Evolutionary conservation across 1,140 invertebrate genomes (phyloP).

Genomic region (Pseudomyrmex flavicornis): DNA sequence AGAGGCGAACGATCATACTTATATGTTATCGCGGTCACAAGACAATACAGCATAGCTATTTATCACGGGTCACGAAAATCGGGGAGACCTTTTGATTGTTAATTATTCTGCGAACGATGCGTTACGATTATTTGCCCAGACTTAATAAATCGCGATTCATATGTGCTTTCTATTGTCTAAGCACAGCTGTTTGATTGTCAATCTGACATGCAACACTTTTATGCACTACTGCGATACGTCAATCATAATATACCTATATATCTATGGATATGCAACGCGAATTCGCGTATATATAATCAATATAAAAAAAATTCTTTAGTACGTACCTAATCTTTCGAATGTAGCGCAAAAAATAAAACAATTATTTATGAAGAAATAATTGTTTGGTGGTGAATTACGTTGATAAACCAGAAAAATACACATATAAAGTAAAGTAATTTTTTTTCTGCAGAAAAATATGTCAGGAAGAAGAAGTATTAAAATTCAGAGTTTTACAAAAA

Average conservation of each 20-base stretch:
- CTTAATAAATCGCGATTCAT: conserved; percentile 16
- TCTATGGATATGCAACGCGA: not conserved
- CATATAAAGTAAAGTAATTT: too few species aligned
- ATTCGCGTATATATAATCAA: too few species aligned
- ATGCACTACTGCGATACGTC: not conserved
- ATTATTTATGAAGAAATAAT: too few species aligned
- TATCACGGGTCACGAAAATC: conserved; percentile 26
- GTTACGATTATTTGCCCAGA: not conserved
- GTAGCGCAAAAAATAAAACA: too few species aligned
- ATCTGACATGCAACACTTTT: conserved; percentile 6
- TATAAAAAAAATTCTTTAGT: not conserved
- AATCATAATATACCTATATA: not conserved
- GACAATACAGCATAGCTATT: not conserved
- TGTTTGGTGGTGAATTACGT: too few species aligned
- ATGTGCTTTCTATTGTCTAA: not conserved
- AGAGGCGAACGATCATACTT: not conserved
- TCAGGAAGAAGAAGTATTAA: not conserved
- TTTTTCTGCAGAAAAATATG: too few species aligned
- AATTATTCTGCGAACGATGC: conserved; percentile 10
- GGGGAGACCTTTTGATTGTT: not conserved
- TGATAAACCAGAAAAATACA: too few species aligned
- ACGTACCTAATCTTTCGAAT: not conserved
- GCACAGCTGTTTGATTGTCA: not conserved
- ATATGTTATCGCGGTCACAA: conserved; percentile 2
- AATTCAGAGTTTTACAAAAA: not conserved